phyloP scores from a whole-genome alignment of 1,140 invertebrate genomes.

The Acromyrmex echinatior region DNA sequence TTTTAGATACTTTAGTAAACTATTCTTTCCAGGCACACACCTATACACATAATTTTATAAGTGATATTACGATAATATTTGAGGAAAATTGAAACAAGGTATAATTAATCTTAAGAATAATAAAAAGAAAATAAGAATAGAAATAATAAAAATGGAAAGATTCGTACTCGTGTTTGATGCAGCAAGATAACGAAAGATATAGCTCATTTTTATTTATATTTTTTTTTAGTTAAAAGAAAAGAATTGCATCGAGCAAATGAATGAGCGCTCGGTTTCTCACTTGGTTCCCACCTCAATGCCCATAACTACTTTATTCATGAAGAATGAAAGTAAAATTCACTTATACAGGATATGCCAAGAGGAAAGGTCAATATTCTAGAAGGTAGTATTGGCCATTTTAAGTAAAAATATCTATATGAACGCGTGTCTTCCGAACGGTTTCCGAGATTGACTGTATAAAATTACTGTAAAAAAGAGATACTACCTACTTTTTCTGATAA shows the following conservation, averaged over 20 bases:
- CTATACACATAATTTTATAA: background rate
- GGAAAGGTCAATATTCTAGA: too few relatives aligned
- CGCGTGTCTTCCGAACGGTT: too few relatives aligned
- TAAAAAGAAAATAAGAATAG: background rate
- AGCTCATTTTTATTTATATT: conserved; percentile 29
- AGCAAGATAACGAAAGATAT: background rate
- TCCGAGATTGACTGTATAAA: too few relatives aligned
- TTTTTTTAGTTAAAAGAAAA: background rate
- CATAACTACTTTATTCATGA: background rate
- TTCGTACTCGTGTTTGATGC: background rate
- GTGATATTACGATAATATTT: background rate
- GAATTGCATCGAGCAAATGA: conserved; percentile 12
- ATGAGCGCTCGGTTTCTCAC: conserved; percentile 20
- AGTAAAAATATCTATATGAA: too few relatives aligned
- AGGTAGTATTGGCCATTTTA: too few relatives aligned
- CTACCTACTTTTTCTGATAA: too few relatives aligned
- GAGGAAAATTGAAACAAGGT: background rate
- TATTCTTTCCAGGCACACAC: background rate
- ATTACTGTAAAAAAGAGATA: too few relatives aligned
- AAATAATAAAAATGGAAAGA: background rate
- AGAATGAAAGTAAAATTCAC: background rate
- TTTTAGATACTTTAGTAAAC: too few relatives aligned
- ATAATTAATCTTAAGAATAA: background rate
- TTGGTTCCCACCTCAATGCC: conserved; percentile 35
- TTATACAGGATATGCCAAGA: background rate